A percentile compares a stretch with the other conserved stretches of the same genome.
phyloP scores from a whole-genome alignment of 2,113 vertebrate genomes.

The Chloropsis cyanopogon region DNA sequence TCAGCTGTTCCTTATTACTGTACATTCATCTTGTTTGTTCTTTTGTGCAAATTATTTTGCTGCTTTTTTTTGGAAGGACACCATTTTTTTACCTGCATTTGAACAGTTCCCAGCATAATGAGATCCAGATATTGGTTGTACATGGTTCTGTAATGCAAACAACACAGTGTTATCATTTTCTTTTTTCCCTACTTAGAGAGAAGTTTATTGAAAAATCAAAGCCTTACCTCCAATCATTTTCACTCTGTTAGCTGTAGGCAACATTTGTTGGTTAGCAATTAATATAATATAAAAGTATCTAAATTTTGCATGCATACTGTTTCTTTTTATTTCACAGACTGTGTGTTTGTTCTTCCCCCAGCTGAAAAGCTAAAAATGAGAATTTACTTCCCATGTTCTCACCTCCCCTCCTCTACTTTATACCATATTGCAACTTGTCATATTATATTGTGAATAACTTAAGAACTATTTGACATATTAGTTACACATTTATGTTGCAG shows the following conservation, averaged over 20 bases:
- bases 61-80: background rate
- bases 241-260: constrained; percentile 46
- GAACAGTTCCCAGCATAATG: background rate
- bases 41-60: background rate
- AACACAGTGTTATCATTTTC: background rate
- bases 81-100: constrained; percentile 12
- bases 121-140: background rate
- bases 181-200: background rate
- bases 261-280: constrained; percentile 38
- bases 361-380: constrained; percentile 21
- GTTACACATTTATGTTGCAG: background rate
- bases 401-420: background rate
- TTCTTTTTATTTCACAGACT: constrained; percentile 19
- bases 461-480: constrained; percentile 25
- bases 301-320: constrained; percentile 48
- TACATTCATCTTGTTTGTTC: background rate
- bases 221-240: constrained; percentile 2
- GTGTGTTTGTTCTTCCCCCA: background rate
- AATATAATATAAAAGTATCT: constrained; percentile 36
- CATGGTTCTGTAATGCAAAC: background rate
- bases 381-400: constrained; percentile 17
- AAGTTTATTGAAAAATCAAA: constrained; percentile 52
- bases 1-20: background rate
- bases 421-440: constrained; percentile 43
- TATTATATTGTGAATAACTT: constrained; percentile 21